Conservation (phyloP, 1,140 invertebrate genomes). For the Caenorhabditis latens region DNA sequence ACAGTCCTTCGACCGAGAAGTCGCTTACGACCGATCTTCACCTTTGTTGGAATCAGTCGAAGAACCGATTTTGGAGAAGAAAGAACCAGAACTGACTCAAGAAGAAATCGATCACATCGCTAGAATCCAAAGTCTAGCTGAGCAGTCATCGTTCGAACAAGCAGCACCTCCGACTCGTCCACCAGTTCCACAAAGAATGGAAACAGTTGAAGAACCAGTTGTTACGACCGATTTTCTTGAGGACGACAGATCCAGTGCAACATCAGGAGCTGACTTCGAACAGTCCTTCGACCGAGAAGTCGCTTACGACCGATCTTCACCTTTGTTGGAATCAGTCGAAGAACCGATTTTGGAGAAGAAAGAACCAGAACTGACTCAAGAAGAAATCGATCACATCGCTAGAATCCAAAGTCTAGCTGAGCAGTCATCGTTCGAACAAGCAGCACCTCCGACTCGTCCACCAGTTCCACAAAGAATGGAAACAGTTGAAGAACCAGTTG, state of each 20-base stretch:
- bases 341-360: no score
- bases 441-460: no score
- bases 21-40: constrained; percentile 41
- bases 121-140: neutral
- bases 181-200: neutral
- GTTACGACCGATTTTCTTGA: neutral
- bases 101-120: neutral
- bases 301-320: neutral
- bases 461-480: no score
- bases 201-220: neutral
- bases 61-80: neutral
- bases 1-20: neutral
- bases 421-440: no score
- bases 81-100: neutral
- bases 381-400: no score
- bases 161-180: neutral
- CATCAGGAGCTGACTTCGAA: neutral
- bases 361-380: no score
- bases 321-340: neutral
- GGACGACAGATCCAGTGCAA: constrained; percentile 2
- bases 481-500: no score
- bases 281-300: neutral
- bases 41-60: constrained; percentile 27
- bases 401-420: no score
- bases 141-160: neutral